Base-by-base conservation (phyloP, 2,888 invertebrate genomes). In the Athrips mouffetella region DNA sequence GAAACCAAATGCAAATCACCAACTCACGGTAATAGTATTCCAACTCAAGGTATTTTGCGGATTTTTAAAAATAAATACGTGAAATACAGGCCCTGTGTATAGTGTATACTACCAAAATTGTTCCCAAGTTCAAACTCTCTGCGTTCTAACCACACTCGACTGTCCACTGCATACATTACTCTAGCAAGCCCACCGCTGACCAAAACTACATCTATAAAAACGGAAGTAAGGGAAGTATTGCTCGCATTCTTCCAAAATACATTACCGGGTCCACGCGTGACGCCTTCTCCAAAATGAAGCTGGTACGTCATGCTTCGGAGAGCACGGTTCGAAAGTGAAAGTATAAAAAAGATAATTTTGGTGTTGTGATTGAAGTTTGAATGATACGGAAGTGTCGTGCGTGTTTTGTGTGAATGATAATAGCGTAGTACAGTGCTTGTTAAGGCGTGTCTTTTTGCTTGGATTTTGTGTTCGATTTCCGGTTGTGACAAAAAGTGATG, bases 131-230 rank as follows among this genome's bases (percentile, higher is more conserved):
- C 62, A 44, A 10, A 70, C 29, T 60, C 4, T 53, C 1, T 0
- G 53, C 47, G 20, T 56, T 55, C 21, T 13, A 50, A 54, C 50
- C 46, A 52, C 52, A 63, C 30, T 2, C 18, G 11, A 6, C 11
- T 37, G 21, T 8, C 18, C 20, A 37, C 37, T 27, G 7, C 37
- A 37, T 37, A 37, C 35, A 30, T 30, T 7, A n/a, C 20, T 20
- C 35, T 20, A 4, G 3, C 18, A 37, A 20, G n/a, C 18, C 37
- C n/a, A 37, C 37, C 18, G 4, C 11, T n/a, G n/a, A 10, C 37
- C 18, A 18, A 21, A 37, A 18, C 21, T 11, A 21, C 37, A 11
- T 37, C 69, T 82, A 84, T 84, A 84, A 76, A 85, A 77, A 79
- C 73, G 64, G 54, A 59, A 54, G 58, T n/a, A n/a, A 63, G 65